Evolutionary conservation across 2,113 vertebrate genomes (phyloP), one percentile per base, ranked within the genome.

Genomic region (Chloroceryle aenea): DNA sequence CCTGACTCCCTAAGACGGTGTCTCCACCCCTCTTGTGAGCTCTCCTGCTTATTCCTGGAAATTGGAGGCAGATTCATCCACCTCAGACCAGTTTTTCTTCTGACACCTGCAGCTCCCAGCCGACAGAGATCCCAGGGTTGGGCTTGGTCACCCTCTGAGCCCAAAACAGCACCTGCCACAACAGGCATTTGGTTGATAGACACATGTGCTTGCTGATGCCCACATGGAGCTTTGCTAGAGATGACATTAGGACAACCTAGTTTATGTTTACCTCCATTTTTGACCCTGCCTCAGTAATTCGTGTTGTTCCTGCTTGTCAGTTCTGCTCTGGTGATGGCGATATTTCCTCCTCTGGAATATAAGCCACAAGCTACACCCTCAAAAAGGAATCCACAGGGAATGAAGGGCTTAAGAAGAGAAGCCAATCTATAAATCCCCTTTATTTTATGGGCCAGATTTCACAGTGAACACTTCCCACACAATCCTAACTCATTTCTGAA

Each of bases 41-140:
- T 91, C 58, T 82, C 45, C 66, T 73, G 30, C 19, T 1, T 2
- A 30, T 89, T 92, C 26, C 58, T 91, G 84, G 61, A 82, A 72
- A 68, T 18, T 1, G 1, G 69, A 92, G 78, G 89, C 93, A 92
- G 95, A 95, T 53, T 40, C 43, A 95, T 77, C 96, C 93, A 93
- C 91, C 66, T 56, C 80, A 82, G 84, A 95, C 96, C 91, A 91
- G 96, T 95, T 96, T 92, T 90, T 63, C n/a, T 78, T 36, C 38
- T 0, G 0, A 72, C 77, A 75, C 56, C 84, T 95, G 92, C 82
- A 80, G 78, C 45, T 91, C 34, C 19, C 2, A 2, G 87, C 82
- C 25, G 2, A 4, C 16, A 47, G 58, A 15, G 56, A 52, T 78
- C 32, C 3, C 23, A 14, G 76, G 32, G 53, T 5, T 83, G 75